Conservation (phyloP, 2,888 invertebrate species). For the Acronicta leporina region DNA sequence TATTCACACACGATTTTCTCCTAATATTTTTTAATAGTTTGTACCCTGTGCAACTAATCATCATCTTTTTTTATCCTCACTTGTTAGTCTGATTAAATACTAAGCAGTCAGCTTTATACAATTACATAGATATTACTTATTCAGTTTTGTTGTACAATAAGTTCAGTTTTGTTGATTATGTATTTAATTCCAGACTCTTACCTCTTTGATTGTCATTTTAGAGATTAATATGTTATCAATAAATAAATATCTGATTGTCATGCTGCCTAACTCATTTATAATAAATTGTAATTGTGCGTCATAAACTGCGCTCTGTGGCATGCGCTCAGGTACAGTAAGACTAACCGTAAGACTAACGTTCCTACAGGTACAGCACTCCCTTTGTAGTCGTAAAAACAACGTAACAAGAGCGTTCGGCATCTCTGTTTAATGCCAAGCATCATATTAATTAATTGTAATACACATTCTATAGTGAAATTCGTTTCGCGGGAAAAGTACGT, state of each 20-base stretch:
- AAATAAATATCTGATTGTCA: constrained; percentile 52
- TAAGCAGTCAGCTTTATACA: constrained; percentile 9
- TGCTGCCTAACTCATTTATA: constrained; percentile 39
- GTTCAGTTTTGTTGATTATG: constrained; percentile 40
- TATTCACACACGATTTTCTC: constrained; percentile 27
- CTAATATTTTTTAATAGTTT: constrained; percentile 29
- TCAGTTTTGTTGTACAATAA: constrained; percentile 41
- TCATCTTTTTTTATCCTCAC: constrained; percentile 8
- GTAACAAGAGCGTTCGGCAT: too few relatives aligned
- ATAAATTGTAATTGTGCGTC: too few relatives aligned
- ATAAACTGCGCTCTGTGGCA: too few relatives aligned
- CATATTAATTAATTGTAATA: too few relatives aligned
- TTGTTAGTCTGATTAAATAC: constrained; percentile 22
- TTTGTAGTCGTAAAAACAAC: too few relatives aligned
- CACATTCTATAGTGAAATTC: too few relatives aligned
- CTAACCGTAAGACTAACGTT: too few relatives aligned
- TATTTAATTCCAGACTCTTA: constrained; percentile 44
- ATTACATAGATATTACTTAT: constrained; percentile 18
- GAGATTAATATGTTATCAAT: constrained; percentile 59
- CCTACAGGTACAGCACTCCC: too few relatives aligned
- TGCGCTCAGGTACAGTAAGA: too few relatives aligned
- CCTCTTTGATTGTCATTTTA: constrained; percentile 55
- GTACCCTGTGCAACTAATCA: constrained; percentile 14
- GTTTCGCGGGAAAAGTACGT: too few relatives aligned
- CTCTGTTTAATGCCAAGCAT: too few relatives aligned